phyloP scores from a whole-genome alignment of 64 coral and sea anemone genomes.

The Orbicella faveolata region DNA sequence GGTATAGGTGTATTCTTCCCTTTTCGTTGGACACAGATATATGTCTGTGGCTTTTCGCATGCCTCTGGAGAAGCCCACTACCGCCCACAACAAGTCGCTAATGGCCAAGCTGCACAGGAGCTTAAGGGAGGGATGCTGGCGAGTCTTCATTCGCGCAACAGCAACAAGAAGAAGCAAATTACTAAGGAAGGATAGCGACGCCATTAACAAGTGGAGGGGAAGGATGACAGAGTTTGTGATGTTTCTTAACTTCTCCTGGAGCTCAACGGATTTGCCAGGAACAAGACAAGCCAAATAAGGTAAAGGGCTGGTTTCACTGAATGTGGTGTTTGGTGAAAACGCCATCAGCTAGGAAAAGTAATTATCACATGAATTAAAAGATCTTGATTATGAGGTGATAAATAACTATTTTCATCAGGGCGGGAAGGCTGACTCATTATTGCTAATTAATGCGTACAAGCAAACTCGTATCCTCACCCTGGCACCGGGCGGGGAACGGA shows the following conservation, averaged over 20 bases:
- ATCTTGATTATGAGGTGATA: too few relatives aligned
- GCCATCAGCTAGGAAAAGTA: too few relatives aligned
- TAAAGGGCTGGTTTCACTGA: too few relatives aligned
- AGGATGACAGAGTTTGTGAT: not conserved
- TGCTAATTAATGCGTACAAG: too few relatives aligned
- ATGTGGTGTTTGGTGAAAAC: too few relatives aligned
- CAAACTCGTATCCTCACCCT: too few relatives aligned
- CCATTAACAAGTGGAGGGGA: not conserved
- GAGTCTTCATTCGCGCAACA: not conserved
- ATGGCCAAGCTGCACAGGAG: slow-evolving; percentile 11
- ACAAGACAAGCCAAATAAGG: too few relatives aligned
- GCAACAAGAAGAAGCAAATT: not conserved
- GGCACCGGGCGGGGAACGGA: too few relatives aligned
- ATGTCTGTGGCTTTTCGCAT: not conserved
- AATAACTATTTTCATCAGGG: too few relatives aligned
- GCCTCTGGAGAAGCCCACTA: not conserved
- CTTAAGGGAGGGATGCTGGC: not conserved
- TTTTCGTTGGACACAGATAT: not conserved
- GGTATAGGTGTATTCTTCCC: not conserved
- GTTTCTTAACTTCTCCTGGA: not conserved
- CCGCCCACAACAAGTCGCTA: not conserved
- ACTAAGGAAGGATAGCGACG: not conserved
- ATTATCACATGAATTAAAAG: too few relatives aligned
- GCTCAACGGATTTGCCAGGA: not conserved
- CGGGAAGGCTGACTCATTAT: too few relatives aligned